Percentiles rank a stretch among this genome's conserved stretches.
Evolutionary conservation across 1,140 invertebrate genomes (phyloP).

Genomic region (Mesaphorura yosii): DNA sequence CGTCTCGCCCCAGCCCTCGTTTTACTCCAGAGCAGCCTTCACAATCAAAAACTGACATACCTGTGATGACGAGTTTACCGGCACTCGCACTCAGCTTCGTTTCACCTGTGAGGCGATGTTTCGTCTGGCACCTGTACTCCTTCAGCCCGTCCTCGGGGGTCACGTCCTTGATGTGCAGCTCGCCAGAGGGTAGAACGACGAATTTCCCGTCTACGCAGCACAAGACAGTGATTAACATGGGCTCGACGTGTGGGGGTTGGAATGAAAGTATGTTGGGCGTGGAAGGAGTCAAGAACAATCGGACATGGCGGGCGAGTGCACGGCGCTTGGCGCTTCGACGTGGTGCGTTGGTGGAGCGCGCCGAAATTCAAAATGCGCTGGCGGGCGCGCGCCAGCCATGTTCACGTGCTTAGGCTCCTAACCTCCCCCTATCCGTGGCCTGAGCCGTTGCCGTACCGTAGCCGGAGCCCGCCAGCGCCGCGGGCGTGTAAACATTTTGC

Average conservation of each 20-base stretch:
- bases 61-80: constrained; percentile 86
- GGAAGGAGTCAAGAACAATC: constrained; percentile 32
- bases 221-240: not conserved
- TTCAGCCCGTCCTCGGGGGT: constrained; percentile 87
- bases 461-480: constrained; percentile 1
- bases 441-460: not conserved
- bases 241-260: no score
- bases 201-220: constrained; percentile 71
- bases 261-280: constrained; percentile 7
- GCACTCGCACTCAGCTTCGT: constrained; percentile 84
- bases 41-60: constrained; percentile 48
- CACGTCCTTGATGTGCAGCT: constrained; percentile 84
- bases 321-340: no score
- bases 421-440: not conserved
- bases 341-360: no score
- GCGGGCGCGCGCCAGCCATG: not conserved
- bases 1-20: no score
- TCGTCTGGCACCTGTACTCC: constrained; percentile 68
- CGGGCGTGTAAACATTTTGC: constrained; percentile 13
- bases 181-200: constrained; percentile 79
- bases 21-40: no score
- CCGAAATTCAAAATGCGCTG: constrained; percentile 6
- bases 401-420: not conserved
- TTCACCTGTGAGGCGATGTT: constrained; percentile 84
- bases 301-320: constrained; percentile 33